A percentile compares a stretch with the other conserved stretches of the same genome.
Conservation (phyloP, 1,140 invertebrate species). For the Sarcophaga bullata region DNA sequence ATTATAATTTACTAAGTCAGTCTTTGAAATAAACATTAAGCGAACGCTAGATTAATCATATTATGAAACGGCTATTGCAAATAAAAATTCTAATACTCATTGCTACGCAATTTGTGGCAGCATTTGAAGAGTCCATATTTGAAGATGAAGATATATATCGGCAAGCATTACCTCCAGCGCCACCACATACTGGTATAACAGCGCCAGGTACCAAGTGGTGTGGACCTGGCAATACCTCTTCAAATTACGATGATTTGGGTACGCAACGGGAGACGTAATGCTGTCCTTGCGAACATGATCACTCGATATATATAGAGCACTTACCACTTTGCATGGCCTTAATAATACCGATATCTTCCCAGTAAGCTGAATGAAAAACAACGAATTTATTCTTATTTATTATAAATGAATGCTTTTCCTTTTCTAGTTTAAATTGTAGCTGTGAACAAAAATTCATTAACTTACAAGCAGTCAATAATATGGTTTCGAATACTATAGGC, state of each 20-base stretch:
- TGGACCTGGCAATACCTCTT: conserved; percentile 78
- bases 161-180: conserved; percentile 56
- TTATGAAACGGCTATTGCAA: neutral
- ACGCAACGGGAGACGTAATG: conserved; percentile 74
- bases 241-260: conserved; percentile 77
- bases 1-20: neutral
- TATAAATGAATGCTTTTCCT: neutral
- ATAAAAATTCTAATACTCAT: neutral
- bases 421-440: conserved; percentile 69
- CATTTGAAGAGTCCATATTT: conserved; percentile 60
- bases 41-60: too few relatives aligned
- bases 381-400: neutral
- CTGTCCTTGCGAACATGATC: conserved; percentile 81
- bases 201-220: conserved; percentile 74
- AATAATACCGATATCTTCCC: conserved; percentile 72
- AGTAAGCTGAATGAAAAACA: conserved; percentile 54
- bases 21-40: neutral
- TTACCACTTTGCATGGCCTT: conserved; percentile 70
- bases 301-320: conserved; percentile 71
- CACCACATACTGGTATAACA: conserved; percentile 54
- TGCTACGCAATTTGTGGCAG: conserved; percentile 21
- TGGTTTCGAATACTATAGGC: conserved; percentile 70
- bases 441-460: conserved; percentile 76
- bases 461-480: conserved; percentile 68
- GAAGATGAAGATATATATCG: conserved; percentile 63